Base-by-base conservation (phyloP, 2,797 vertebrate genomes). In the Thunnus albacares region DNA sequence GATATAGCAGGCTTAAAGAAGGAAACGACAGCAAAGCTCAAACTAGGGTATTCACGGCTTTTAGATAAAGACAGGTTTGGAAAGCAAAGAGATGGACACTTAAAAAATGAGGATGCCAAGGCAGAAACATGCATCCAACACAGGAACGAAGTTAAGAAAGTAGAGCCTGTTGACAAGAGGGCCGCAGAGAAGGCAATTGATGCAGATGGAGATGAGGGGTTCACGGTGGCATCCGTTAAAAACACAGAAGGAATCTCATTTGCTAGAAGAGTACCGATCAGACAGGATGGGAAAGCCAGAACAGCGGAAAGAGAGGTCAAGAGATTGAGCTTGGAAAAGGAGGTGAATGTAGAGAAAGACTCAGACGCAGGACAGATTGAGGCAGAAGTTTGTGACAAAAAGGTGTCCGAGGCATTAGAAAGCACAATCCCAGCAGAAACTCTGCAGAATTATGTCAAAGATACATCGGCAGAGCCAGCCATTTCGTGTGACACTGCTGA, bases 241-340 rank as follows among this genome's bases (percentile, higher is more conserved):
- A 94, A 89, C 76, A 90, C 79, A 2, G 95, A 95, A 49, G 93
- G 89, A 5, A 86, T 95, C 62, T 87, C 87, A 0, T 95, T 95
- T 24, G 94, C 94, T 0, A 90, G 76, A 24, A 90, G 88, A 80
- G 74, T 96, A 2, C 87, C 87, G 0, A 94, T 95, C 67, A 91
- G 85, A 72, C 90, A 92, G 41, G 93, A 94, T 0, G 89, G 80
- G 47, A 92, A 80, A 82, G 49, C 72, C 2, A 90, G 69, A 82
- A 79, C 38, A 13, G 28, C 75, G 18, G 90, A 91, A 9, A 81
- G 71, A 58, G 88, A 90, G 2, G 47, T 20, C 6, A 89, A 77
- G 72, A 66, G 0, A 13, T 51, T 13, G 14, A 45, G 57, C 63
- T 59, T 43, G 38, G 84, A 84, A 35, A 84, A 22, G 59, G 30